Conservation (phyloP, 2,888 invertebrate genomes). For the Rhorus exstirpatorius region DNA sequence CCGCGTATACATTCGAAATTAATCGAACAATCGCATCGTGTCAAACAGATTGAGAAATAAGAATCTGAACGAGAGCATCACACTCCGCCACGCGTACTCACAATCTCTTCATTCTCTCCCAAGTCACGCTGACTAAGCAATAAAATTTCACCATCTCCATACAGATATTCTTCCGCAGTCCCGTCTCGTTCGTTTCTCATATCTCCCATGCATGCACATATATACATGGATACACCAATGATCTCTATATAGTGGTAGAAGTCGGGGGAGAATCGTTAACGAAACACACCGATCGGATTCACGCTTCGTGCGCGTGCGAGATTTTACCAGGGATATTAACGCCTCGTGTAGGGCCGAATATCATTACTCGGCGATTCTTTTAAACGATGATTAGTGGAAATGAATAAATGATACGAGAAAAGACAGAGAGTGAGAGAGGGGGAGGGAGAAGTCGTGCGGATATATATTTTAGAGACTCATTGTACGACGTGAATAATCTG, state of each 20-base stretch:
- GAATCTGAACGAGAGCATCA: slow-evolving; percentile 48
- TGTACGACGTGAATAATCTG: slow-evolving; percentile 1
- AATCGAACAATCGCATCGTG: slow-evolving; percentile 37
- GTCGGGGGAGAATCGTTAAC: slow-evolving; percentile 58
- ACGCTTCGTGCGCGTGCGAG: slow-evolving; percentile 58
- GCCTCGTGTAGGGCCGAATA: slow-evolving; percentile 49
- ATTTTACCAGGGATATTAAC: slow-evolving; percentile 57
- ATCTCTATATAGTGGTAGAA: slow-evolving; percentile 41
- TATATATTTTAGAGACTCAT: slow-evolving; percentile 8
- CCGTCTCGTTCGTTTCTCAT: slow-evolving; percentile 38
- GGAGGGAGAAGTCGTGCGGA: not conserved
- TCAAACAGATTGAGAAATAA: slow-evolving; percentile 64
- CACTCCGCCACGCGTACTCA: slow-evolving; percentile 50
- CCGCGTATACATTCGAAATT: slow-evolving; percentile 20
- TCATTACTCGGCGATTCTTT: slow-evolving; percentile 57
- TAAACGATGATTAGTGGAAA: slow-evolving; percentile 44
- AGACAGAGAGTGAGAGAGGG: not conserved
- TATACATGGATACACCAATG: slow-evolving; percentile 16
- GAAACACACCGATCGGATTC: slow-evolving; percentile 63
- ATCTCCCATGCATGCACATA: not conserved
- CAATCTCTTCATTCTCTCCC: slow-evolving; percentile 28
- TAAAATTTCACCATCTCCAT: slow-evolving; percentile 61
- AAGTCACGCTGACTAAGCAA: slow-evolving; percentile 67
- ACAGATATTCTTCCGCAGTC: slow-evolving; percentile 13
- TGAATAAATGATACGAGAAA: slow-evolving; percentile 42